A percentile compares a stretch with the other conserved stretches of the same genome.
phyloP scores from a whole-genome alignment of 2,888 invertebrate species.

The Macrosiphum euphorbiae region DNA sequence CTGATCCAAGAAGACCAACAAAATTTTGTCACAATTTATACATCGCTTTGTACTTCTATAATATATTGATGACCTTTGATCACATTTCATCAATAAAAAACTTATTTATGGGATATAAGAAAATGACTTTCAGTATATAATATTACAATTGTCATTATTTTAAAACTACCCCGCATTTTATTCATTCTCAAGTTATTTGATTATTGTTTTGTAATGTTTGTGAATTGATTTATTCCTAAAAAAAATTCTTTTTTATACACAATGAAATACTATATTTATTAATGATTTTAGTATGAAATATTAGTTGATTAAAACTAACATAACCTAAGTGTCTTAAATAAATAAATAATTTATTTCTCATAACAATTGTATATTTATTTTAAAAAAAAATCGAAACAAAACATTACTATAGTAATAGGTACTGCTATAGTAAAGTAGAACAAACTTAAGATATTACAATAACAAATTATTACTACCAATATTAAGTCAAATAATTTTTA shows the following conservation, averaged over 20 bases:
- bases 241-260: conserved; percentile 49
- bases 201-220: conserved; percentile 59
- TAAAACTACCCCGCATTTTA: conserved; percentile 44
- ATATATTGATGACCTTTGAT: conserved; percentile 52
- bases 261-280: conserved; percentile 51
- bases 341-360: conserved; percentile 37
- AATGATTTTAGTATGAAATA: conserved; percentile 30
- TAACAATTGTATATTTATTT: conserved; percentile 7
- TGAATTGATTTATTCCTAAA: conserved; percentile 60
- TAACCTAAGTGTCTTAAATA: background rate
- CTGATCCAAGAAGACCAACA: background rate
- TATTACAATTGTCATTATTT: conserved; percentile 47
- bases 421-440: background rate
- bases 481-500: background rate
- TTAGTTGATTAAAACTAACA: conserved; percentile 33
- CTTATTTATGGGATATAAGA: conserved; percentile 38
- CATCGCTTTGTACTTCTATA: conserved; percentile 55
- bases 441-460: background rate
- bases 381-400: background rate
- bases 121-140: conserved; percentile 9
- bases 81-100: conserved; percentile 49
- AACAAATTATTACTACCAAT: background rate
- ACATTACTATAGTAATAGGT: background rate
- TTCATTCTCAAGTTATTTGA: conserved; percentile 41
- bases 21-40: conserved; percentile 39